Evolutionary conservation across 2,113 vertebrate genomes (phyloP).

Genomic region (Elaphurus davidianus): DNA sequence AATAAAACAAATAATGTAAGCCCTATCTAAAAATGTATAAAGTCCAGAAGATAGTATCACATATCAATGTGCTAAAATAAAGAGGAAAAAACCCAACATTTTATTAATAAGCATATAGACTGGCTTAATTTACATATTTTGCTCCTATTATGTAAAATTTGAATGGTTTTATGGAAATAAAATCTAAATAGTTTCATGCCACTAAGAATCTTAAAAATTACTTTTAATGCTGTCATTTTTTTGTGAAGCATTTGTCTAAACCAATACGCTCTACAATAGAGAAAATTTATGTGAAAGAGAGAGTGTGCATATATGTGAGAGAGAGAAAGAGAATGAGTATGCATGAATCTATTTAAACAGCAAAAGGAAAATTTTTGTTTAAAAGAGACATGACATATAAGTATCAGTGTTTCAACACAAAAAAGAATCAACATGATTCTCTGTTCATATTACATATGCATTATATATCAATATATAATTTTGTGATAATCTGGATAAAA

Average conservation of each 20-base stretch:
- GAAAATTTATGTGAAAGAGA: background rate
- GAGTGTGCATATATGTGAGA: background rate
- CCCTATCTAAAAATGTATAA: background rate
- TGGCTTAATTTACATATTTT: background rate
- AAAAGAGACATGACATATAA: background rate
- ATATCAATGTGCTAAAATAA: background rate
- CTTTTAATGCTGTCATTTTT: background rate
- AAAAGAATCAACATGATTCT: background rate
- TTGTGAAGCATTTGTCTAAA: background rate
- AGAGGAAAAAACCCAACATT: background rate
- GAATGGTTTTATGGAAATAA: background rate
- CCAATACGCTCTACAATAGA: background rate
- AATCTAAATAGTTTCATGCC: background rate
- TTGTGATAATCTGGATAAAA: background rate
- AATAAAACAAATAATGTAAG: background rate
- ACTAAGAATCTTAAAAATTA: background rate
- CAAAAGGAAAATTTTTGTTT: background rate
- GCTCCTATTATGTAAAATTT: background rate
- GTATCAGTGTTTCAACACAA: background rate
- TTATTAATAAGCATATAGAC: background rate
- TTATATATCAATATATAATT: background rate
- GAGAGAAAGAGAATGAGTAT: background rate
- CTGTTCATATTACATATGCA: background rate
- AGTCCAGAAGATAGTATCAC: background rate
- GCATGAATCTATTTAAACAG: background rate